Evolutionary conservation across 2,888 invertebrate species (phyloP).

Genomic region (Chrysodeixis includens): DNA sequence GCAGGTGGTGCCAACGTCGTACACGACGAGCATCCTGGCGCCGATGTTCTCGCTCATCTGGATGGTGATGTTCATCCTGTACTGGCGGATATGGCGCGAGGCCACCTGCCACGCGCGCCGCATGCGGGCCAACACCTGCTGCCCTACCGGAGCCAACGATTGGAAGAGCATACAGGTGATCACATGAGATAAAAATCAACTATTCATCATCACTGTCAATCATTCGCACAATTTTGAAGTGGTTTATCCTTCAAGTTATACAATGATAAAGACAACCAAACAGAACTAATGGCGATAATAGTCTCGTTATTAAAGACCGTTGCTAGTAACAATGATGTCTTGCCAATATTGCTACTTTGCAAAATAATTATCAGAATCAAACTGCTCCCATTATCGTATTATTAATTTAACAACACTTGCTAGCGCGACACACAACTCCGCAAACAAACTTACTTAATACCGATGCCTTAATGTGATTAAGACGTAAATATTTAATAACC

Average conservation of each 20-base stretch:
- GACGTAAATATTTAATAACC: constrained; percentile 1
- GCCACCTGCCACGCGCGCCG: constrained; percentile 92
- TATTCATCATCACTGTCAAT: no score
- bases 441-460: not conserved
- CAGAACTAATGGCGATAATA: not conserved
- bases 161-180: constrained; percentile 94
- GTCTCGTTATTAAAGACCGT: not conserved
- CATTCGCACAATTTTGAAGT: no score
- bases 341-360: not conserved
- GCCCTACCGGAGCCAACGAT: constrained; percentile 89
- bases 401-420: not conserved
- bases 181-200: no score
- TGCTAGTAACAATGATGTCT: not conserved
- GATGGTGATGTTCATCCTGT: constrained; percentile 93
- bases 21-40: constrained; percentile 89
- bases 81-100: constrained; percentile 94
- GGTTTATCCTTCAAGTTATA: no score
- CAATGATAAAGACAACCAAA: no score
- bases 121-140: constrained; percentile 90
- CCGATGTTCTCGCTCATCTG: constrained; percentile 93
- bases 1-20: constrained; percentile 86
- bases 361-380: not conserved
- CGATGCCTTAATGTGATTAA: not conserved
- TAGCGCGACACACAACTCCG: not conserved
- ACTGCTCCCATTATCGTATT: not conserved